phyloP scores from a whole-genome alignment of 2,888 invertebrate genomes.

The Dasypolia templi region DNA sequence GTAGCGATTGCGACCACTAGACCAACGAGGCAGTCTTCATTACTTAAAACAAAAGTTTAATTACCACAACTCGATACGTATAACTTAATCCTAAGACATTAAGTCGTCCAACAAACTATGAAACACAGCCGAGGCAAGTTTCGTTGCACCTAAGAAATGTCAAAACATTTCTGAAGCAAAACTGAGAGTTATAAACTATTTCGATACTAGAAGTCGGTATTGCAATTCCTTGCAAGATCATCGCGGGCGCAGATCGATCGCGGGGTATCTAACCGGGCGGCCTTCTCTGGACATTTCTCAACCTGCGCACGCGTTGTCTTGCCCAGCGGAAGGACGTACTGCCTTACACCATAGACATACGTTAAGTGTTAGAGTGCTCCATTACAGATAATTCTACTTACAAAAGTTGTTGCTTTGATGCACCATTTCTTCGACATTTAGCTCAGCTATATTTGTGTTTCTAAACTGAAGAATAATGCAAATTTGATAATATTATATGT shows the following conservation, averaged over 20 bases:
- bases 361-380: conserved; percentile 36
- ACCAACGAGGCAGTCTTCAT: too few relatives aligned
- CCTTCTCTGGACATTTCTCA: conserved; percentile 66
- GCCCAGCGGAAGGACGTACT: conserved; percentile 73
- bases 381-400: conserved; percentile 33
- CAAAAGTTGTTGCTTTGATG: conserved; percentile 21
- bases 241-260: conserved; percentile 65
- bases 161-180: conserved; percentile 66
- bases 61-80: not conserved
- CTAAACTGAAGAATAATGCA: not conserved
- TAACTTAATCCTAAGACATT: conserved; percentile 5
- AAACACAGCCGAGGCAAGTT: conserved; percentile 26
- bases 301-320: conserved; percentile 61
- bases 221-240: conserved; percentile 67
- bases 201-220: conserved; percentile 65
- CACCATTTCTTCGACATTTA: not conserved
- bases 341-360: conserved; percentile 54
- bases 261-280: conserved; percentile 63
- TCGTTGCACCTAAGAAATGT: conserved; percentile 51
- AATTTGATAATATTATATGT: not conserved
- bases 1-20: too few relatives aligned
- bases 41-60: conserved; percentile 1
- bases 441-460: conserved; percentile 4
- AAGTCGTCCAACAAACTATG: conserved; percentile 24
- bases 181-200: conserved; percentile 57